A percentile compares a stretch with the other conserved stretches of the same genome.
Conservation (phyloP, 1,140 invertebrate species). For the Neotoxoptera formosana region DNA sequence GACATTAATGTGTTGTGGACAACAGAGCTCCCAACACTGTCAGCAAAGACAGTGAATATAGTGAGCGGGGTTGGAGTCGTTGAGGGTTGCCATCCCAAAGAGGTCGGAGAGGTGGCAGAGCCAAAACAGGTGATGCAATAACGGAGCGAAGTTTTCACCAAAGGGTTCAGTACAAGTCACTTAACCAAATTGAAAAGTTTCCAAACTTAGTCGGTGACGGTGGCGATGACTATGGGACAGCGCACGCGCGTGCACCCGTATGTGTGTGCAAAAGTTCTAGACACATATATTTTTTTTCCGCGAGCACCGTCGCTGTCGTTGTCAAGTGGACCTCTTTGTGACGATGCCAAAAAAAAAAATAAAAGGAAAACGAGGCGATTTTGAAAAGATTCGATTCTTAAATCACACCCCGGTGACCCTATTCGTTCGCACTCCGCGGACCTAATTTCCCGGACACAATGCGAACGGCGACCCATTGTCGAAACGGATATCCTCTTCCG, state of each 20-base stretch:
- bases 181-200: conserved; percentile 30
- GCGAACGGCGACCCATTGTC: neutral
- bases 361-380: neutral
- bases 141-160: conserved; percentile 1
- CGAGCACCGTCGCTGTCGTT: neutral
- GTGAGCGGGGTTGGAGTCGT: neutral
- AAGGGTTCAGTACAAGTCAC: conserved; percentile 15
- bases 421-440: conserved; percentile 13
- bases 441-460: conserved; percentile 10
- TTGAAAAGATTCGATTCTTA: conserved; percentile 30
- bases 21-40: neutral
- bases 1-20: neutral
- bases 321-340: conserved; percentile 22
- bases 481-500: conserved; percentile 41
- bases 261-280: neutral
- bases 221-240: neutral
- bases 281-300: neutral
- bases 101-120: neutral
- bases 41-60: neutral
- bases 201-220: neutral
- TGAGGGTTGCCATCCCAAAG: neutral
- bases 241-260: neutral
- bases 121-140: neutral
- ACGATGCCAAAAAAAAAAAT: conserved; percentile 11
- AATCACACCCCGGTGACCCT: conserved; percentile 27